These are phyloP conservation scores for Gryllus longicercus DNA, from an alignment of 2,888 invertebrate species.

Conservation along the genomic window DNA sequence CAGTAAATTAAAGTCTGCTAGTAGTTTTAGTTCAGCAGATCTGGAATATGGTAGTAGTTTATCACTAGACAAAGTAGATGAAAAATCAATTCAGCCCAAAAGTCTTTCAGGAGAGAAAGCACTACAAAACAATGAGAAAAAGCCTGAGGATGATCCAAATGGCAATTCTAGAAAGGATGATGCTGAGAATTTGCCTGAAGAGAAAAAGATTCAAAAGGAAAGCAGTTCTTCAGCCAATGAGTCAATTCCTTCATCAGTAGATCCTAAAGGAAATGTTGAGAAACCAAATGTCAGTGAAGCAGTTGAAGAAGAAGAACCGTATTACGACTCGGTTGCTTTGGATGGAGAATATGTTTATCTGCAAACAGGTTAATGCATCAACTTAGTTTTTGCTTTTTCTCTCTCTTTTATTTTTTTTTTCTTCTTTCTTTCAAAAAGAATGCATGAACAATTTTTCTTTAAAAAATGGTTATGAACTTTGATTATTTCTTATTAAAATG, in stretches of 20 bases:
- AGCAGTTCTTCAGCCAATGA: background rate
- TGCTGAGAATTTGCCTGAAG: slow-evolving; percentile 5
- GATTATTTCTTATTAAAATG: too few relatives aligned
- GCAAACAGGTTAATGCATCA: slow-evolving; percentile 57
- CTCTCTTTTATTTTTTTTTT: background rate
- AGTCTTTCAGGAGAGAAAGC: background rate
- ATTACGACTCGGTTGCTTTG: slow-evolving; percentile 55
- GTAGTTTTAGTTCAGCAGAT: background rate
- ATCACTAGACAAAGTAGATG: background rate
- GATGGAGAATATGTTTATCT: slow-evolving; percentile 73
- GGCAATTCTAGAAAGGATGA: background rate
- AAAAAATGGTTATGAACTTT: too few relatives aligned
- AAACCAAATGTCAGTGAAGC: slow-evolving; percentile 39
- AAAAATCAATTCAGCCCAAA: background rate
- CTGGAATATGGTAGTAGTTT: background rate
- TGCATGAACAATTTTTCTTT: too few relatives aligned
- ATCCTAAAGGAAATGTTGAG: background rate
- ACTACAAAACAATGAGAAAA: background rate
- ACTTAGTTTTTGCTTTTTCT: background rate
- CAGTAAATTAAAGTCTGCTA: background rate
- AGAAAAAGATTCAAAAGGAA: background rate
- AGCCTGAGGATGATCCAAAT: background rate
- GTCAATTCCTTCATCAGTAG: background rate
- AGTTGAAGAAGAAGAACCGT: slow-evolving; percentile 49
- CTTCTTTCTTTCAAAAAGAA: background rate